phyloP scores from a whole-genome alignment of 64 coral and sea anemone genomes.

The Stichodactyla helianthus region DNA sequence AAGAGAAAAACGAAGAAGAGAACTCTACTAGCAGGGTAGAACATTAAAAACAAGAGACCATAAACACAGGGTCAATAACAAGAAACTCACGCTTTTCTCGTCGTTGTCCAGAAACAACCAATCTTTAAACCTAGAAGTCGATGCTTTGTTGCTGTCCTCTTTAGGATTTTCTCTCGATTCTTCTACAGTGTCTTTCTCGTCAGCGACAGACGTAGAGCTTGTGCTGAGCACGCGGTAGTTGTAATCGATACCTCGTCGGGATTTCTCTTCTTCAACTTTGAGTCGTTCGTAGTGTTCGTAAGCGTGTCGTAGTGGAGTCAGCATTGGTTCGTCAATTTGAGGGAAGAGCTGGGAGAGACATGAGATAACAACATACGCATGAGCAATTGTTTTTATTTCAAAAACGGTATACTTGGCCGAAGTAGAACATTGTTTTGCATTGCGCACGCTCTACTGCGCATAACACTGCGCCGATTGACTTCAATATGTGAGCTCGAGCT shows the following conservation, averaged over 20 bases:
- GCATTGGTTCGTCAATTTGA: conserved; percentile 58
- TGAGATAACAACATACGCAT: background rate
- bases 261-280: conserved; percentile 41
- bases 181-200: background rate
- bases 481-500: no score
- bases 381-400: no score
- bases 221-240: conserved; percentile 8
- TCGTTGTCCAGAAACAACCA: background rate
- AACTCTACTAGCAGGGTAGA: no score
- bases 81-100: background rate
- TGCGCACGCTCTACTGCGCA: no score
- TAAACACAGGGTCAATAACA: background rate
- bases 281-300: conserved; percentile 69
- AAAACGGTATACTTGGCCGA: no score
- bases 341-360: conserved; percentile 53
- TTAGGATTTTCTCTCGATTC: background rate
- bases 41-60: no score
- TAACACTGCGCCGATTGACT: no score
- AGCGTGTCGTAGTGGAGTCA: conserved; percentile 57
- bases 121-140: background rate
- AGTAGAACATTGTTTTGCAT: no score
- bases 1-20: no score
- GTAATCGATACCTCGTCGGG: conserved; percentile 24
- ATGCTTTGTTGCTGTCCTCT: background rate
- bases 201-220: background rate